phyloP scores from a whole-genome alignment of 2,888 invertebrate genomes.

The Caenorhabditis sp. region DNA sequence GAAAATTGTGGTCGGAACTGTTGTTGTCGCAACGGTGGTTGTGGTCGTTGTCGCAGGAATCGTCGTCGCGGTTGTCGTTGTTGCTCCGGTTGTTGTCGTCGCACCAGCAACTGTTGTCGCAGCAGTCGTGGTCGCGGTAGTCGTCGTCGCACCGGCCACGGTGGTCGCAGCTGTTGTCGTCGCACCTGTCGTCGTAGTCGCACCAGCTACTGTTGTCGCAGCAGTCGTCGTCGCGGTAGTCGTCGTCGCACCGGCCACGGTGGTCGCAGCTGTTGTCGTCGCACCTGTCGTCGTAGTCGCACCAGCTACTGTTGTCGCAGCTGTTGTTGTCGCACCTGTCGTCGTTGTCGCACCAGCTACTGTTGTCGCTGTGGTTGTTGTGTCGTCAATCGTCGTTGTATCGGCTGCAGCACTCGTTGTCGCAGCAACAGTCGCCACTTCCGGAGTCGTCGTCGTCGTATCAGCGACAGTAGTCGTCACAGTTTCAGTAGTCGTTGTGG shows the following conservation, averaged over 20 bases:
- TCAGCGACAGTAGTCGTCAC: conserved; percentile 9
- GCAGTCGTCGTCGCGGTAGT: neutral
- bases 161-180: neutral
- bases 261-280: conserved; percentile 5
- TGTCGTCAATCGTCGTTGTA: conserved; percentile 10
- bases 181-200: neutral
- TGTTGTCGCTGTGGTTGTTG: conserved; percentile 8
- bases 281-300: neutral
- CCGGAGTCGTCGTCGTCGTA: conserved; percentile 6
- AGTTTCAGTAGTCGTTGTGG: conserved; percentile 7
- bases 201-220: neutral
- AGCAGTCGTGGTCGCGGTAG: neutral
- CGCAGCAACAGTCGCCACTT: neutral
- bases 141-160: neutral
- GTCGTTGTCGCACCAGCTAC: neutral
- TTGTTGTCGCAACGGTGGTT: neutral
- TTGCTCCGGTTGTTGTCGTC: neutral
- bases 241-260: neutral
- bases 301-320: conserved; percentile 3
- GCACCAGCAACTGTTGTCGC: neutral
- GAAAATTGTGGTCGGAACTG: too few relatives aligned
- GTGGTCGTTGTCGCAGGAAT: neutral
- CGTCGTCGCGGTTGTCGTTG: conserved; percentile 1
- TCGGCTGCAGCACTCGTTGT: neutral
- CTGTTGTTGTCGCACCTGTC: conserved; percentile 4